phyloP scores from a whole-genome alignment of 2,797 vertebrate species.

The Tangara arthus region DNA sequence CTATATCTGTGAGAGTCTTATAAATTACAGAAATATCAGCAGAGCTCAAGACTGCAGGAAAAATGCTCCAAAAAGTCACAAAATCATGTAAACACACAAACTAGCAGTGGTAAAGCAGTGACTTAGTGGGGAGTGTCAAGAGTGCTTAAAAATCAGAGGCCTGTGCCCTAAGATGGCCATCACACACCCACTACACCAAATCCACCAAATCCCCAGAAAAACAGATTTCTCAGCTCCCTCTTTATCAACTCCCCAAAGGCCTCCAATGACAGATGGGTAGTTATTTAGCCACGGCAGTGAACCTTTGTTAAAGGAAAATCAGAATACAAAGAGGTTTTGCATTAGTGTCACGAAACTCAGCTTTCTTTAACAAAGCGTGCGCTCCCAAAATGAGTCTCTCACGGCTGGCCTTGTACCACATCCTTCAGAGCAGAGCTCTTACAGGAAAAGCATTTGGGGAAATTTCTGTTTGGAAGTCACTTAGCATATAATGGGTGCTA shows the following conservation, averaged over 20 bases:
- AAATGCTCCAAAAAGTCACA: not conserved
- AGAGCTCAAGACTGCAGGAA: not conserved
- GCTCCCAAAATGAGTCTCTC: not conserved
- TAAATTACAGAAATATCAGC: not conserved
- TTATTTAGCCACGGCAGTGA: slow-evolving; percentile 30
- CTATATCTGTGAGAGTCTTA: not conserved
- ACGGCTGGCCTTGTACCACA: not conserved
- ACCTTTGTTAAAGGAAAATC: slow-evolving; percentile 48
- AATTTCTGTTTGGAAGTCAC: slow-evolving; percentile 34
- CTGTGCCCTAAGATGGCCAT: not conserved
- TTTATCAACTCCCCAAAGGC: slow-evolving; percentile 33
- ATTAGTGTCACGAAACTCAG: slow-evolving; percentile 2
- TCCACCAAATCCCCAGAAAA: slow-evolving; percentile 22
- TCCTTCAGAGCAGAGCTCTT: not conserved
- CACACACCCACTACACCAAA: not conserved
- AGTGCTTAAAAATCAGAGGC: not conserved
- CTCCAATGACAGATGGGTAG: slow-evolving; percentile 55
- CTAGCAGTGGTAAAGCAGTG: not conserved
- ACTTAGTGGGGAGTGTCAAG: not conserved
- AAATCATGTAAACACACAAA: not conserved
- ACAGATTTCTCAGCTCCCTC: slow-evolving; percentile 3
- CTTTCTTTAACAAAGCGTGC: not conserved
- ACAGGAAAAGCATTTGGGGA: slow-evolving; percentile 36
- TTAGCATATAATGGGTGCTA: slow-evolving; percentile 61
- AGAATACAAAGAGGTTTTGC: slow-evolving; percentile 42